Evolutionary conservation across 1,140 invertebrate species (phyloP).

Genomic region (Mizuhopecten yessoensis): DNA sequence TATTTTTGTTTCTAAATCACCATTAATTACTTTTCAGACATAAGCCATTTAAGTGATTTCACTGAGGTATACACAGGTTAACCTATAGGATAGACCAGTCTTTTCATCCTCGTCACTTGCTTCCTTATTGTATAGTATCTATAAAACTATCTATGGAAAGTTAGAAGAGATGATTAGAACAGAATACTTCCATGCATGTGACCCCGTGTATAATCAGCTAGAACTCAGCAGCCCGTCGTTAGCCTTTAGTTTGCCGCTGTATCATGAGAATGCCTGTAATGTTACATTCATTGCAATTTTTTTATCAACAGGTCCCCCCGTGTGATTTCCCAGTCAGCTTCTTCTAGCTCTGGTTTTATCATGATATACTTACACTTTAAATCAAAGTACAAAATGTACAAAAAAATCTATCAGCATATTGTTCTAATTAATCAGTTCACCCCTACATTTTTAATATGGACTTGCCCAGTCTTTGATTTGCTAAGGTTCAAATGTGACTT

Average conservation of each 20-base stretch:
- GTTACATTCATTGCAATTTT: not conserved
- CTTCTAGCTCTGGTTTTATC: not conserved
- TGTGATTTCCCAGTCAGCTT: not conserved
- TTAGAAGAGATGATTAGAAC: not conserved
- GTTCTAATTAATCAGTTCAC: no score
- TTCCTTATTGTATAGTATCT: not conserved
- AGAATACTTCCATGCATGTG: not conserved
- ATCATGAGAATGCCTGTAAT: not conserved
- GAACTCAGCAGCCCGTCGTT: no score
- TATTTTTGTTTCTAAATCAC: not conserved
- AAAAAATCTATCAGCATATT: no score
- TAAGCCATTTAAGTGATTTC: not conserved
- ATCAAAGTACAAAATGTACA: no score
- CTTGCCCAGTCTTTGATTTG: no score
- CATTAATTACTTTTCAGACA: not conserved
- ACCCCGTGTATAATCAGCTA: not conserved
- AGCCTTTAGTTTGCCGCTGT: not conserved
- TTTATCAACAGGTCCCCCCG: not conserved
- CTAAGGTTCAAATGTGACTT: no score
- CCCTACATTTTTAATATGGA: no score
- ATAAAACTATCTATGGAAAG: not conserved
- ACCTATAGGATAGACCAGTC: not conserved
- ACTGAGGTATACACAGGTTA: not conserved
- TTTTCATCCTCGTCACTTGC: not conserved
- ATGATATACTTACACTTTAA: no score